Evolutionary conservation across 1,140 invertebrate species (phyloP).

Genomic region (Drosophila nannoptera): DNA sequence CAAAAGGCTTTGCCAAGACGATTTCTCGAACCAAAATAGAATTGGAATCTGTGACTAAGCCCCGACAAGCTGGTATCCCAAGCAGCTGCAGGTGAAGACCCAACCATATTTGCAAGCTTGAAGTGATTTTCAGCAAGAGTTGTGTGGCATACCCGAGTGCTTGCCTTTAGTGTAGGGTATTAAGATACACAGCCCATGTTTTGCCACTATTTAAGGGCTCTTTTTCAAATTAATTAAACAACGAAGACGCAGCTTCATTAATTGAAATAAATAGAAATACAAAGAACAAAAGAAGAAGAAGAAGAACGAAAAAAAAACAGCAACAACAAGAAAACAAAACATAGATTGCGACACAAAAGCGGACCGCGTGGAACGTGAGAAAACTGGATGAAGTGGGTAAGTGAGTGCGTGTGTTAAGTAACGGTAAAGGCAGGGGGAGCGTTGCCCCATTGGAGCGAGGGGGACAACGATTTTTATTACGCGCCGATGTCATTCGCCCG

Average conservation of each 20-base stretch:
- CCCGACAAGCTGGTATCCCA: too few species aligned
- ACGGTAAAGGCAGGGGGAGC: not conserved
- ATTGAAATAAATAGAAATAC: slow-evolving; percentile 46
- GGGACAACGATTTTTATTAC: slow-evolving; percentile 15
- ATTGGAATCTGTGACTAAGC: too few species aligned
- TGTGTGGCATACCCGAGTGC: not conserved
- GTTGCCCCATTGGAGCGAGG: too few species aligned
- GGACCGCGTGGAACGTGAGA: slow-evolving; percentile 21
- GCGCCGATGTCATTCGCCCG: slow-evolving; percentile 28
- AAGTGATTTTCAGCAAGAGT: too few species aligned
- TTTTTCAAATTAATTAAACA: slow-evolving; percentile 37
- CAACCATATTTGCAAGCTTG: too few species aligned
- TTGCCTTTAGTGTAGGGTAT: slow-evolving; percentile 15
- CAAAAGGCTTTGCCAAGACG: too few species aligned
- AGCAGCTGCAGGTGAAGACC: too few species aligned
- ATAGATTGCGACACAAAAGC: slow-evolving; percentile 7
- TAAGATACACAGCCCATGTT: not conserved
- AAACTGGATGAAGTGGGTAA: slow-evolving; percentile 15
- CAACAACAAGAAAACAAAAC: slow-evolving; percentile 3
- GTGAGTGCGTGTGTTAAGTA: not conserved
- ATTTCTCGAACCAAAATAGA: too few species aligned
- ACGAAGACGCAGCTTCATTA: slow-evolving; percentile 45
- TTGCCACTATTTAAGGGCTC: slow-evolving; percentile 25
- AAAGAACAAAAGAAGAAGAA: not conserved
- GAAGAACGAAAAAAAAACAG: not conserved